These are phyloP conservation scores for Ornithorhynchus anatinus DNA, from an alignment of 2,113 vertebrate genomes.

Conservation along the genomic window DNA sequence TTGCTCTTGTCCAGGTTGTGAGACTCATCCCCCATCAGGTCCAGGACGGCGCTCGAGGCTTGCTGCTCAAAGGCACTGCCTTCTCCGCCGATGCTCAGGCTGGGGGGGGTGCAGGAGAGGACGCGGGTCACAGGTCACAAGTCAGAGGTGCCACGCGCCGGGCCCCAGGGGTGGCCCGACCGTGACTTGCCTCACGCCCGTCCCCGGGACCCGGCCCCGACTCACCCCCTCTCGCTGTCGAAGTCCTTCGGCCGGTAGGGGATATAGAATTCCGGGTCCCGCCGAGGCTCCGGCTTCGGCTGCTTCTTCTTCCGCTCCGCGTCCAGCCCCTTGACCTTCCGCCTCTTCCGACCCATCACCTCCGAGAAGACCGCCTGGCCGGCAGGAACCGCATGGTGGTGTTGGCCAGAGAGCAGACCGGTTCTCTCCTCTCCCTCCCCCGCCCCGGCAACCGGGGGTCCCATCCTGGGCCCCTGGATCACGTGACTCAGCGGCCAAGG, in stretches of 20 bases:
- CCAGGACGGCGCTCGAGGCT: constrained; percentile 83
- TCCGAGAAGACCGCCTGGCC: constrained; percentile 81
- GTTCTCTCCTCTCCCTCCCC: not conserved
- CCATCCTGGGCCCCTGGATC: not conserved
- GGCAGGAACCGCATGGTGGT: fast-evolving
- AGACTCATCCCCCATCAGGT: constrained; percentile 87
- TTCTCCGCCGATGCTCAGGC: constrained; percentile 77
- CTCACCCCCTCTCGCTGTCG: constrained; percentile 90
- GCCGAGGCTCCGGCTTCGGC: constrained; percentile 18
- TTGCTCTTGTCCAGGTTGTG: constrained; percentile 76
- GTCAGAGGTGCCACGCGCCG: not conserved
- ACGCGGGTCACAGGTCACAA: fast-evolving
- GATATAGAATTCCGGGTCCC: constrained; percentile 84
- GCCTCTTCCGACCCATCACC: constrained; percentile 78
- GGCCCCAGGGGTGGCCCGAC: fast-evolving
- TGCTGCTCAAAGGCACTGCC: constrained; percentile 87
- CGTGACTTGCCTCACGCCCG: no score
- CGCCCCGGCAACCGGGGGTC: not conserved
- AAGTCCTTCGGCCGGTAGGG: constrained; percentile 94
- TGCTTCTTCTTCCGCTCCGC: constrained; percentile 63
- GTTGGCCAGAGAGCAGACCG: no score
- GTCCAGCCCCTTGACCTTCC: not conserved
- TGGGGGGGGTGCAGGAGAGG: constrained; percentile 25
- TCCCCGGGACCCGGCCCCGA: fast-evolving
- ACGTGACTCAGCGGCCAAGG: no score